These are phyloP conservation scores for Vanessa cardui DNA, from an alignment of 2,888 invertebrate species.

Conservation along the genomic window DNA sequence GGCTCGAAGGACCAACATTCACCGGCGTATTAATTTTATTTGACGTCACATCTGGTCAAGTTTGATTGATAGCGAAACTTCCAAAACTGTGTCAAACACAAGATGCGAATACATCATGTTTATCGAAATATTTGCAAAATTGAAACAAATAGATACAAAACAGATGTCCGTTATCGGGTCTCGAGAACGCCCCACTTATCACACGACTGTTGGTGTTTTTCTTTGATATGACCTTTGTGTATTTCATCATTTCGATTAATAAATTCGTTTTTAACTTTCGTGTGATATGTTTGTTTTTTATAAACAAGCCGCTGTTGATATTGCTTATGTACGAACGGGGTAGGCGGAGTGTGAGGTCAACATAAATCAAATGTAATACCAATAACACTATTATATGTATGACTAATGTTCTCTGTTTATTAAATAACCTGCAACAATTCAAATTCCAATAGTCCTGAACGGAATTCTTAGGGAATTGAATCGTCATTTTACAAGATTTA, in stretches of 20 bases:
- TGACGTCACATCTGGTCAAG: not conserved
- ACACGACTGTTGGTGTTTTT: constrained; percentile 8
- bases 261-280: constrained; percentile 8
- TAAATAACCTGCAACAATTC: too few species aligned
- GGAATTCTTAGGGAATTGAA: too few species aligned
- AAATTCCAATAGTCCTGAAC: too few species aligned
- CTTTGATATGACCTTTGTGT: constrained; percentile 14
- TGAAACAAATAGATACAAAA: constrained; percentile 10
- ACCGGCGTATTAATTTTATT: too few species aligned
- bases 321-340: not conserved
- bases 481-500: too few species aligned
- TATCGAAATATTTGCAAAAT: constrained; percentile 5
- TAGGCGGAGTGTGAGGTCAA: too few species aligned
- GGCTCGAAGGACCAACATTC: too few species aligned
- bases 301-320: not conserved
- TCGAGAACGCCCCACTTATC: constrained; percentile 11
- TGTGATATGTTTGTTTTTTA: constrained; percentile 1
- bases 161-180: constrained; percentile 23
- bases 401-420: too few species aligned
- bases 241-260: constrained; percentile 21
- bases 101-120: not conserved
- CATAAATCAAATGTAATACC: too few species aligned
- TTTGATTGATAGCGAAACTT: not conserved
- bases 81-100: constrained; percentile 17
- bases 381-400: too few species aligned